Evolutionary conservation across 2,888 invertebrate species (phyloP).

Genomic region (Petrolisthes cinctipes): DNA sequence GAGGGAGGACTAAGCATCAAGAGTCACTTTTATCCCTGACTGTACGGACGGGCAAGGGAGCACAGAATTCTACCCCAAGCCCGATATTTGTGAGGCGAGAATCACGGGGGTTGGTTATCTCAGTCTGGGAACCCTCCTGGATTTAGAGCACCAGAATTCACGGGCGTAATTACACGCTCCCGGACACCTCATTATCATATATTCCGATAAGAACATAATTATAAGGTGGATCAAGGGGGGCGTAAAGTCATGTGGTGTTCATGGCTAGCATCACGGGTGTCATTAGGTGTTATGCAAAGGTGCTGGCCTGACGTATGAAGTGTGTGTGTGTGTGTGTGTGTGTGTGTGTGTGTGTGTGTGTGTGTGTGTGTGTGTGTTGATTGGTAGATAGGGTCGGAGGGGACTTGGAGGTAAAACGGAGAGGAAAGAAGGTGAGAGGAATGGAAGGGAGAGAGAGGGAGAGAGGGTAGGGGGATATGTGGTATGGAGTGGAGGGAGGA

Average conservation of each 20-base stretch:
- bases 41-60: too few species aligned
- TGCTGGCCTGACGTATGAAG: background rate
- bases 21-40: too few species aligned
- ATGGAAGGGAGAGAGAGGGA: background rate
- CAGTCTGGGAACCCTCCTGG: background rate
- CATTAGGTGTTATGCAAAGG: background rate
- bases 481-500: too few species aligned
- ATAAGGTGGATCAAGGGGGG: conserved; percentile 29
- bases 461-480: background rate
- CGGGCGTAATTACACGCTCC: conserved; percentile 31
- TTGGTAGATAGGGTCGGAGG: background rate
- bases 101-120: background rate
- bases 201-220: conserved; percentile 49
- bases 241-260: conserved; percentile 22
- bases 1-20: background rate
- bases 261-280: background rate
- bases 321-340: conserved; percentile 20
- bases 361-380: conserved; percentile 5
- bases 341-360: conserved; percentile 22
- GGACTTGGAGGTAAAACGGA: background rate
- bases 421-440: background rate
- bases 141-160: conserved; percentile 18
- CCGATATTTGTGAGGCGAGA: background rate
- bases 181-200: conserved; percentile 39
- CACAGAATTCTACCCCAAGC: too few species aligned